phyloP scores from a whole-genome alignment of 2,797 vertebrate species.

The Betta splendens region DNA sequence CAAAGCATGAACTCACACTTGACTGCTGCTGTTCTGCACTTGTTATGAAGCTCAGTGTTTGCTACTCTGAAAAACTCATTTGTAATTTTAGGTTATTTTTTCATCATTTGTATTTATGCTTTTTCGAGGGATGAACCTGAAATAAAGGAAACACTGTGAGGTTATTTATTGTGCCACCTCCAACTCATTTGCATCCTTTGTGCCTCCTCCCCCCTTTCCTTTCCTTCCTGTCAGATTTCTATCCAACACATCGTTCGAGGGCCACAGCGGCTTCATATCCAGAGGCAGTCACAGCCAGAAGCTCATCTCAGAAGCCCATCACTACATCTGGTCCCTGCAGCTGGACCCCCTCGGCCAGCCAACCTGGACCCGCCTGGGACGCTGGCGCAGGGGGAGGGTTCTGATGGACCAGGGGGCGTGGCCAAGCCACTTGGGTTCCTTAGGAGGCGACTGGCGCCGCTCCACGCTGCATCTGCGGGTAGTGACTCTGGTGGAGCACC shows the following conservation, averaged over 20 bases:
- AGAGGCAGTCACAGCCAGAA: constrained; percentile 80
- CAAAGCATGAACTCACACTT: constrained; percentile 11
- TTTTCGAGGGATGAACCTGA: too few relatives aligned
- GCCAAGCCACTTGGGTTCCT: constrained; percentile 85
- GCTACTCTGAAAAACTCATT: neutral
- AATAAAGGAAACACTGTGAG: too few relatives aligned
- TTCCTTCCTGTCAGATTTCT: constrained; percentile 85
- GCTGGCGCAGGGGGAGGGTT: constrained; percentile 90
- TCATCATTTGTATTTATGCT: neutral
- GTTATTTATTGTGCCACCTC: too few relatives aligned
- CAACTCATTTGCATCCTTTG: too few relatives aligned
- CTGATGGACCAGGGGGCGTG: constrained; percentile 93
- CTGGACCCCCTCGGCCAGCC: constrained; percentile 94
- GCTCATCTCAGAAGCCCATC: constrained; percentile 90
- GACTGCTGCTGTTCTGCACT: neutral
- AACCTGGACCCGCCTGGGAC: constrained; percentile 94
- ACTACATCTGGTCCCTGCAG: constrained; percentile 98
- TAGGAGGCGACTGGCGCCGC: constrained; percentile 82
- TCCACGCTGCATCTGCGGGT: constrained; percentile 88
- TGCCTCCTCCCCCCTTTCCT: constrained; percentile 5
- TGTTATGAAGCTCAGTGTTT: neutral
- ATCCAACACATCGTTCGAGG: constrained; percentile 92
- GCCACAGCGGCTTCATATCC: constrained; percentile 90
- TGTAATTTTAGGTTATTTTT: neutral
- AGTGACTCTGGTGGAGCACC: constrained; percentile 95